phyloP scores from a whole-genome alignment of 2,888 invertebrate species.

The Dyspetes luteomarginatus region DNA sequence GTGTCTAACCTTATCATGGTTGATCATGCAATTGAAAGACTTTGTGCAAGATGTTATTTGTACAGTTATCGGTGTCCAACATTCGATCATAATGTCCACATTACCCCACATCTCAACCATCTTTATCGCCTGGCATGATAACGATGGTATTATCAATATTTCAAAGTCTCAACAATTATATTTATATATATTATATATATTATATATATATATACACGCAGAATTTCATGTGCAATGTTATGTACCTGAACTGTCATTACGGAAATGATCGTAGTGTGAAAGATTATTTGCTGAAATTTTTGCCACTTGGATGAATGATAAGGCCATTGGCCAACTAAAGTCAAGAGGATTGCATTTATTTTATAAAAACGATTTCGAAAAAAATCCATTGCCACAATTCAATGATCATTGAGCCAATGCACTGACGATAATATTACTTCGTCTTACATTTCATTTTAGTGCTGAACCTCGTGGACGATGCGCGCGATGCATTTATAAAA shows the following conservation, averaged over 20 bases:
- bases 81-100: conserved; percentile 47
- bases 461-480: too few species aligned
- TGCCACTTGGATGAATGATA: conserved; percentile 20
- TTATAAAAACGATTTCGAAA: conserved; percentile 29
- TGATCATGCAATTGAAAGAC: conserved; percentile 23
- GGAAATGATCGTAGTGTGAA: background rate
- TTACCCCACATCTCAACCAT: conserved; percentile 27
- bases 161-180: too few species aligned
- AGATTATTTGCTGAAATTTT: background rate
- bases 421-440: too few species aligned
- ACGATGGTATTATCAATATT: background rate
- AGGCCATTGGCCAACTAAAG: conserved; percentile 53
- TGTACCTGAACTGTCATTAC: conserved; percentile 27
- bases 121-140: conserved; percentile 19
- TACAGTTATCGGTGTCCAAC: conserved; percentile 42
- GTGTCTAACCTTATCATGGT: conserved; percentile 44
- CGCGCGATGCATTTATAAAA: too few species aligned
- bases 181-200: too few species aligned
- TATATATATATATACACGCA: too few species aligned
- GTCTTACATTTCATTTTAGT: too few species aligned
- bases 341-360: background rate
- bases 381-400: conserved; percentile 36
- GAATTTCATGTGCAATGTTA: background rate
- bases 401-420: too few species aligned
- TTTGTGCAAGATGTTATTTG: conserved; percentile 35